phyloP scores from a whole-genome alignment of 2,888 invertebrate genomes.

The Matsumyia berberina region DNA sequence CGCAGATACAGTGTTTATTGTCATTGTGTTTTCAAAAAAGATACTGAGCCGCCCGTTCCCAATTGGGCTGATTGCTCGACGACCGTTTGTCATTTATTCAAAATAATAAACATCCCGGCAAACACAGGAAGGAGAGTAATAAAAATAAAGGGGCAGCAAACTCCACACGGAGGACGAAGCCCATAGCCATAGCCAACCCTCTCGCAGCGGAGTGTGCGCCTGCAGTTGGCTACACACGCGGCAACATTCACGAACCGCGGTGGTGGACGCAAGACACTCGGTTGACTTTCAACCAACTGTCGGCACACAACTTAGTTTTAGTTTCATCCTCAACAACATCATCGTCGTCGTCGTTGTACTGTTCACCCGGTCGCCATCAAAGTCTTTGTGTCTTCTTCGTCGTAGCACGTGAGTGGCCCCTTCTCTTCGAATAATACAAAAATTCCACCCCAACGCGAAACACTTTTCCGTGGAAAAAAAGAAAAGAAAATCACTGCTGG shows the following conservation, averaged over 20 bases:
- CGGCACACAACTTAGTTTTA: slow-evolving; percentile 67
- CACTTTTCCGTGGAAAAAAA: slow-evolving; percentile 38
- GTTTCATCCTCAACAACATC: slow-evolving; percentile 66
- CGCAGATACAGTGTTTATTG: slow-evolving; percentile 65
- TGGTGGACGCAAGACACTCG: slow-evolving; percentile 42
- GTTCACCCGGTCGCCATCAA: slow-evolving; percentile 27
- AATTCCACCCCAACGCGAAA: slow-evolving; percentile 64
- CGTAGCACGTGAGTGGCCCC: slow-evolving; percentile 34
- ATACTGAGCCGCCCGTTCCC: slow-evolving; percentile 45
- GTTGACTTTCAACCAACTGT: slow-evolving; percentile 65
- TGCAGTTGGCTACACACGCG: slow-evolving; percentile 58
- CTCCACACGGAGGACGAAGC: slow-evolving; percentile 17
- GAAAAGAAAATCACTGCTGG: slow-evolving; percentile 17
- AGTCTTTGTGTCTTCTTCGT: slow-evolving; percentile 24
- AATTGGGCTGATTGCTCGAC: slow-evolving; percentile 64
- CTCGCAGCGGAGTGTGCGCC: slow-evolving; percentile 70
- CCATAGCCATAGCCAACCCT: slow-evolving; percentile 65
- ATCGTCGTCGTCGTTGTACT: slow-evolving; percentile 32
- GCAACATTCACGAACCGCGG: slow-evolving; percentile 36
- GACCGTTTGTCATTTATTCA: slow-evolving; percentile 75
- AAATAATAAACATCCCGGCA: slow-evolving; percentile 74
- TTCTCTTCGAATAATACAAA: slow-evolving; percentile 20
- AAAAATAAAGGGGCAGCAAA: slow-evolving; percentile 60
- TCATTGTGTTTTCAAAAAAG: slow-evolving; percentile 66
- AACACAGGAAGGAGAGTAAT: slow-evolving; percentile 70